Evolutionary conservation across 2,888 invertebrate genomes (phyloP).

Genomic region (Auanema freiburgensis): DNA sequence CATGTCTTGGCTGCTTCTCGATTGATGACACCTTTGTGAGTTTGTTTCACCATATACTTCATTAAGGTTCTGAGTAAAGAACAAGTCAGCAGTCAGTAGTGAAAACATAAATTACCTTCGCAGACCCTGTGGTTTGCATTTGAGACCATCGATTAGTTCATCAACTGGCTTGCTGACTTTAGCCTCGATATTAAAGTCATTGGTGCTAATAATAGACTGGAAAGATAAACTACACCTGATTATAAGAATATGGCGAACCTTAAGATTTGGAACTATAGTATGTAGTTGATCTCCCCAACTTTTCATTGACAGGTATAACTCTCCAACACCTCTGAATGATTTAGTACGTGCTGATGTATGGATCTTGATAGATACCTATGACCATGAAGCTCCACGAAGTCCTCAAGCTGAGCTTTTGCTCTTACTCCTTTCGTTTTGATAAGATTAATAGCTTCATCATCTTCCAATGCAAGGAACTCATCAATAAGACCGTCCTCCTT

Average conservation of each 20-base stretch:
- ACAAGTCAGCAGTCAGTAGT: not conserved
- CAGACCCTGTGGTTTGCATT: constrained; percentile 39
- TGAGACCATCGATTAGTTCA: constrained; percentile 40
- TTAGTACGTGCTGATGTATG: too few species aligned
- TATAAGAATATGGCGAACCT: not conserved
- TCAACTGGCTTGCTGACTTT: constrained; percentile 16
- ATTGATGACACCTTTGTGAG: constrained; percentile 67
- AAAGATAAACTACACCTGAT: too few species aligned
- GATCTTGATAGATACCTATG: too few species aligned
- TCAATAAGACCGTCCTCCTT: constrained; percentile 30
- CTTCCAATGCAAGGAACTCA: constrained; percentile 37
- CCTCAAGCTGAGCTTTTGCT: constrained; percentile 66
- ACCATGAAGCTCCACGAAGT: constrained; percentile 75
- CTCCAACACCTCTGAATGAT: constrained; percentile 9
- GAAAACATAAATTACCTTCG: constrained; percentile 24
- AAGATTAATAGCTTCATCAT: constrained; percentile 46
- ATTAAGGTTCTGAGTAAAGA: constrained; percentile 58
- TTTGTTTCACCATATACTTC: constrained; percentile 63
- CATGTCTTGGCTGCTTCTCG: constrained; percentile 55
- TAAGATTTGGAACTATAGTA: not conserved
- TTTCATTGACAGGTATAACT: not conserved
- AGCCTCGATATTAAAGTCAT: constrained; percentile 2
- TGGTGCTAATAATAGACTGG: too few species aligned
- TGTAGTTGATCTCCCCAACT: not conserved
- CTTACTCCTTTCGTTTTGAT: constrained; percentile 23